These are phyloP conservation scores for Vultur gryphus DNA, from an alignment of 2,797 vertebrate species.

Conservation along the genomic window DNA sequence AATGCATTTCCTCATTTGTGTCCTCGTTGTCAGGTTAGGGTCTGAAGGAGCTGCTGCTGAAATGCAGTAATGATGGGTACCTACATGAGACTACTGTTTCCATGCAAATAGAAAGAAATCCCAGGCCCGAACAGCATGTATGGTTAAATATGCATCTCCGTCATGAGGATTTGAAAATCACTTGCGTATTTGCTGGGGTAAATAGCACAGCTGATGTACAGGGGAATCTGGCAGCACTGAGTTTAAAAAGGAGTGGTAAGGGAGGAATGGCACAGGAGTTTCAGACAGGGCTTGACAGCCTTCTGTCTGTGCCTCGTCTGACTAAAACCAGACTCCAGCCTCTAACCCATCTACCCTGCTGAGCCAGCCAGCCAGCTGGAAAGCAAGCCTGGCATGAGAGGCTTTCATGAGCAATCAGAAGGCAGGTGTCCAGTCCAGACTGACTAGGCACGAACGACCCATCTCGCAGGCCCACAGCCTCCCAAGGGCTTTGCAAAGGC, in stretches of 20 bases:
- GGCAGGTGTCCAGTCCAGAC: not conserved
- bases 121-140: not conserved
- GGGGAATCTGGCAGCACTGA: fast-evolving
- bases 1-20: not conserved
- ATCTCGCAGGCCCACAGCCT: too few relatives aligned
- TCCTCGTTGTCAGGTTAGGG: not conserved
- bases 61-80: not conserved
- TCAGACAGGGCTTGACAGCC: not conserved
- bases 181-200: fast-evolving
- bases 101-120: not conserved
- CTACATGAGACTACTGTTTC: not conserved
- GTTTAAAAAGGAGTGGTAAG: not conserved
- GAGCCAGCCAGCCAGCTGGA: not conserved
- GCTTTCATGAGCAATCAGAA: not conserved
- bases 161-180: not conserved
- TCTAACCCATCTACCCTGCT: not conserved
- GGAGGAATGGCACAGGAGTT: fast-evolving
- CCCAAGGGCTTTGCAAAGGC: not conserved
- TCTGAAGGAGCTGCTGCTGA: not conserved
- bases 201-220: not conserved
- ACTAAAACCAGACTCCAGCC: not conserved
- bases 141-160: fast-evolving
- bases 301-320: not conserved
- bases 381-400: not conserved
- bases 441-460: not conserved